Conservation (phyloP, 1,140 invertebrate genomes). For the Micrasema longulum region DNA sequence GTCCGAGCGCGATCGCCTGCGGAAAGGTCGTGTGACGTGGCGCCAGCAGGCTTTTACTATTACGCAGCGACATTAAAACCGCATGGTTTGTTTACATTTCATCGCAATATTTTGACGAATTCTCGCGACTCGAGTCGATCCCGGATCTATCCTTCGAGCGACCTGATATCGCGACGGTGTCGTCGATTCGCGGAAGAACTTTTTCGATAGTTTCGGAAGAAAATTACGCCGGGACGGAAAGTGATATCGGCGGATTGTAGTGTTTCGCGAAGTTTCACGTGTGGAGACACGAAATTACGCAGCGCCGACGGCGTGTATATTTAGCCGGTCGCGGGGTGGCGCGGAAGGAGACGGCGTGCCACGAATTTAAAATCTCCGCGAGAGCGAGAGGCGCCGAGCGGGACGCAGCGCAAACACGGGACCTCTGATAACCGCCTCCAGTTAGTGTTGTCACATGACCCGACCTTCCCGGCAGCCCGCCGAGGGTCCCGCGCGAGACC, state of each 20-base stretch:
- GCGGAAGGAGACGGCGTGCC: slow-evolving; percentile 19
- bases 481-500: background rate
- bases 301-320: slow-evolving; percentile 44
- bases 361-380: slow-evolving; percentile 46
- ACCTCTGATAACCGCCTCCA: slow-evolving; percentile 41
- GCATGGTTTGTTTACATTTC: slow-evolving; percentile 47
- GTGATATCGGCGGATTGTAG: background rate
- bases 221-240: background rate
- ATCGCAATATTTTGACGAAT: slow-evolving; percentile 20
- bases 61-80: slow-evolving; percentile 42
- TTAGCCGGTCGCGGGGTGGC: slow-evolving; percentile 19
- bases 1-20: slow-evolving; percentile 36
- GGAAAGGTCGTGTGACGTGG: slow-evolving; percentile 33
- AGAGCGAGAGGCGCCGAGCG: slow-evolving; percentile 42
- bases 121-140: background rate
- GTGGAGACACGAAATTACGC: slow-evolving; percentile 39
- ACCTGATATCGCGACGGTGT: background rate
- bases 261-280: slow-evolving; percentile 35
- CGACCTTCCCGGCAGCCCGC: slow-evolving; percentile 3
- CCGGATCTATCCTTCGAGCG: slow-evolving; percentile 4
- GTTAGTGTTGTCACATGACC: slow-evolving; percentile 41
- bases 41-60: background rate
- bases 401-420: slow-evolving; percentile 40
- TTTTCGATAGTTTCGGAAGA: slow-evolving; percentile 13
- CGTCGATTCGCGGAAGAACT: slow-evolving; percentile 1